Evolutionary conservation across 2,888 invertebrate species (phyloP).

Genomic region (Cantharis rustica): DNA sequence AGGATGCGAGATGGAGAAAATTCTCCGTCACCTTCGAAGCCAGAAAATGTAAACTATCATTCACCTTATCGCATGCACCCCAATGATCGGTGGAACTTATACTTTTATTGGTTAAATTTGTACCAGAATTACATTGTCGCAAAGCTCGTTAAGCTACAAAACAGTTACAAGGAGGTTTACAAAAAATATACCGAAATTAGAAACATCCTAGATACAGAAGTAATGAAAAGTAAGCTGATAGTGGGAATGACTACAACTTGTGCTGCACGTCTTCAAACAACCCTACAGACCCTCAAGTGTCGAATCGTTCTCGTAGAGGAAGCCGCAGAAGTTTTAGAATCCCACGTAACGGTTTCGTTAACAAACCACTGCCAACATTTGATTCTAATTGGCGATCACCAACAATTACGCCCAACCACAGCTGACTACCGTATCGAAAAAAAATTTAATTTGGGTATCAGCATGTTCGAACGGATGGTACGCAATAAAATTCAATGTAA

Average conservation of each 20-base stretch:
- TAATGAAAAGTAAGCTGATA: constrained; percentile 61
- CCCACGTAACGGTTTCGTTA: constrained; percentile 80
- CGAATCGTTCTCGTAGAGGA: constrained; percentile 84
- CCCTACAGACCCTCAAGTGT: constrained; percentile 65
- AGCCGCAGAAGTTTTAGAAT: constrained; percentile 86
- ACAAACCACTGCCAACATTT: constrained; percentile 77
- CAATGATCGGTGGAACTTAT: constrained; percentile 47
- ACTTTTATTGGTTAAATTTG: constrained; percentile 45
- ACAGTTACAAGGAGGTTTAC: constrained; percentile 36
- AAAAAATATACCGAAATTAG: constrained; percentile 37
- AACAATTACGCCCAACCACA: constrained; percentile 72
- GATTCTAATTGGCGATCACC: constrained; percentile 85
- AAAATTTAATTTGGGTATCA: constrained; percentile 72
- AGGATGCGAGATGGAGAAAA: constrained; percentile 32
- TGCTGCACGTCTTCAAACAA: constrained; percentile 69
- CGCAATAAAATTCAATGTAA: constrained; percentile 64
- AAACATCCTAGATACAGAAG: constrained; percentile 63
- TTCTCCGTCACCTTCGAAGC: background rate
- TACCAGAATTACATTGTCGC: constrained; percentile 32
- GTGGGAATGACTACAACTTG: constrained; percentile 80
- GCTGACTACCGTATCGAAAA: constrained; percentile 70
- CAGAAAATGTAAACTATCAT: constrained; percentile 28
- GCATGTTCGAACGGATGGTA: constrained; percentile 82
- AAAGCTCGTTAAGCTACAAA: constrained; percentile 34
- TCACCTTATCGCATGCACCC: constrained; percentile 40